Base-by-base conservation (phyloP, 53 echinoderm and acorn worm genomes). In the Astropecten irregularis region DNA sequence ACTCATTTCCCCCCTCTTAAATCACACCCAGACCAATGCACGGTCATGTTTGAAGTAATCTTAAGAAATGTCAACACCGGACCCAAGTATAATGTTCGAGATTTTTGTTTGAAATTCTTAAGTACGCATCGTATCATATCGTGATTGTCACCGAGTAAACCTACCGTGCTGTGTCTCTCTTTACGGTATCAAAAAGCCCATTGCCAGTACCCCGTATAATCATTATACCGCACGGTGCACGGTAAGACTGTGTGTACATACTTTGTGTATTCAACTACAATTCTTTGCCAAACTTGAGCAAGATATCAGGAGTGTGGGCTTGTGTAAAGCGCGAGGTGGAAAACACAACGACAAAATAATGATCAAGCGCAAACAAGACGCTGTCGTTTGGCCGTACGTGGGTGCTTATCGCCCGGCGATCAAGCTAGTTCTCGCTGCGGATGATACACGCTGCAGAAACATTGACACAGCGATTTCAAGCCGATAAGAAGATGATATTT, bases 301-400 rank as follows among this genome's bases (percentile, higher is more conserved):
- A 32, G 62, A 79, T 79, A 79, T 60, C 31, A 60, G 59, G 14
- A n/a, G n/a, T n/a, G n/a, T n/a, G n/a, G n/a, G n/a, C 60, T 28
- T 61, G 77, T 77, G 47, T 35, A 42, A 61, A n/a, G 60, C 48
- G 33, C 30, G 61, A 29, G 29, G 57, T 60, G 49, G 61, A 79
- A 62, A 59, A 61, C 30, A 68, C 42, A 62, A 79, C 30, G 79
- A 79, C 79, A 46, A 62, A 79, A 79, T 79, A 79, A 79, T 79
- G 56, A 42, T 44, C 79, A 8, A 48, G 34, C 47, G 79, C 79
- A 79, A 79, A 79, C 79, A 79, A 21, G 21, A 56, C 0, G 61
- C 31, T 9, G 47, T 37, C 79, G 63, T 55, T 73, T 55, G 39
- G 33, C 71, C 32, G 31, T 51, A 52, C 53, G 55, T 2, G 11